Conservation (phyloP, 2,888 invertebrate species). For the Drosophila gaucha region DNA sequence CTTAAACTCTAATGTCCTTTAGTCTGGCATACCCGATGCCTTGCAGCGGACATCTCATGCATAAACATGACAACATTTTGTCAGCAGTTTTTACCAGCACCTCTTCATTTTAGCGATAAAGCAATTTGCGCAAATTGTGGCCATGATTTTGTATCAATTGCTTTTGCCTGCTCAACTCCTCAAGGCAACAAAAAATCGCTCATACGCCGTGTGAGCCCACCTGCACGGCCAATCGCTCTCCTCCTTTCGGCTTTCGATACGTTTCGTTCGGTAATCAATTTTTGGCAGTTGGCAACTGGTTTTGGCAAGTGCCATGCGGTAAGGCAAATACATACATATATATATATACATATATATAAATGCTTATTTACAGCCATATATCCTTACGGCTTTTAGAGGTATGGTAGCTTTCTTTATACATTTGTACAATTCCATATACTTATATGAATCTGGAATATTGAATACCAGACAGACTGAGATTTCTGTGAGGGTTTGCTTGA, state of each 20-base stretch:
- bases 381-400: slow-evolving; percentile 4
- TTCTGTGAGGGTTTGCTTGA: not conserved
- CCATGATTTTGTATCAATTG: slow-evolving; percentile 78
- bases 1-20: no score
- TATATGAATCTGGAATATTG: no score
- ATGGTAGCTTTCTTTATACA: not conserved
- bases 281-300: slow-evolving; percentile 38
- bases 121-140: slow-evolving; percentile 70
- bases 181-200: slow-evolving; percentile 49
- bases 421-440: no score
- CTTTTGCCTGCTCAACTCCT: slow-evolving; percentile 23
- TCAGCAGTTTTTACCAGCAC: slow-evolving; percentile 40
- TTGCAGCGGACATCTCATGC: slow-evolving; percentile 26
- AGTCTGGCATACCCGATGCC: slow-evolving; percentile 1
- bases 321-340: not conserved
- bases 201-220: slow-evolving; percentile 53
- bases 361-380: slow-evolving; percentile 50
- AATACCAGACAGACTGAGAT: no score
- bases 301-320: slow-evolving; percentile 19
- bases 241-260: slow-evolving; percentile 5
- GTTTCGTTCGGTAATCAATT: slow-evolving; percentile 54
- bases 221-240: not conserved
- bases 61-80: slow-evolving; percentile 58
- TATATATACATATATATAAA: slow-evolving; percentile 10
- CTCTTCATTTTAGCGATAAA: slow-evolving; percentile 42